Evolutionary conservation across 2,113 vertebrate genomes (phyloP), one percentile per base, ranked within the genome.

Genomic region (Hippocampus comes): DNA sequence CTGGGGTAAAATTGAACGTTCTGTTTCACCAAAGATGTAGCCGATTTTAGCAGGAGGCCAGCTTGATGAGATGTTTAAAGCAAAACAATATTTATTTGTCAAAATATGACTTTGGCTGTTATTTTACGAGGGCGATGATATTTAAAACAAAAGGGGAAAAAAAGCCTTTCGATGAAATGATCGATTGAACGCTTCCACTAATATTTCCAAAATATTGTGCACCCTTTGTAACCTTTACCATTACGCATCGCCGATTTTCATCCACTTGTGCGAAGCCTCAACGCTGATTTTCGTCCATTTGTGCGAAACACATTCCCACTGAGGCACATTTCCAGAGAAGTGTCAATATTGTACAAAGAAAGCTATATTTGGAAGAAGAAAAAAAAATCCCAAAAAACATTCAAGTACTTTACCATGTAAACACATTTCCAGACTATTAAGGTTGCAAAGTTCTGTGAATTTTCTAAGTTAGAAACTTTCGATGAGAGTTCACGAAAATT

Each of bases 381-480:
- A 71, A 65, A 68, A 68, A 83, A 84, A 68, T 68, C 68, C 73
- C 57, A 76, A 87, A 88, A 91, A 89, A 91, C 90, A 91, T 91
- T 91, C 90, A 91, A 91, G 90, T 91, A 90, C 86, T 88, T 88
- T 80, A 84, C 90, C 84, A 88, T 91, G 90, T 91, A 91, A 91
- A 91, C 90, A 91, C 89, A 88, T 88, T 86, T 88, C 83, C 82
- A 85, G 86, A 83, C 82, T 86, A 90, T 86, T 61, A 61, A 30
- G 59, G 27, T 34, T 61, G 30, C 59, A 34, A 34, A 30, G 27
- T 27, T 60, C 14, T 27, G 25, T 14, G 5, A 61, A 34, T 20
- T 34, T 61, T 34, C 7, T 1, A 61, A 61, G 5, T 8, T 61
- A 30, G 17, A 59, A 59, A 14, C 56, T 8, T 61, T 61, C 59